A percentile compares a stretch with the other conserved stretches of the same genome.
Conservation (phyloP, 2,113 vertebrate species). For the Colossoma macropomum region DNA sequence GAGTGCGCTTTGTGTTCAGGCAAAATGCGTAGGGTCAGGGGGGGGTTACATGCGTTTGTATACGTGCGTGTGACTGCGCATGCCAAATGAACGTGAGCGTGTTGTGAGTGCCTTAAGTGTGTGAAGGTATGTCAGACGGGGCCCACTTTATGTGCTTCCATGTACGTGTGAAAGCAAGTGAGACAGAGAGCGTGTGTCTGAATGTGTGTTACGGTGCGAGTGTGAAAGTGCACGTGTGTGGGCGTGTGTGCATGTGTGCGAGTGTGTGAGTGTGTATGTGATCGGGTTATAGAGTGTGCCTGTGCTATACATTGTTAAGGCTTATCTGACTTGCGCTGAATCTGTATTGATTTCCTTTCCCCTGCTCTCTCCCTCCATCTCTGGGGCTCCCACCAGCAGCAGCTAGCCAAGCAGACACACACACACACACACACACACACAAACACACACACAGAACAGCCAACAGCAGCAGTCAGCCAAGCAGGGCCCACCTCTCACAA, state of each 20-base stretch:
- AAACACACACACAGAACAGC: constrained; percentile 39
- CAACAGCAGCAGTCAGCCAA: constrained; percentile 41
- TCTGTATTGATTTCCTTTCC: constrained; percentile 80
- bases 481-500: constrained; percentile 42
- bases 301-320: constrained; percentile 81
- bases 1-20: constrained; percentile 37
- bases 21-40: constrained; percentile 1
- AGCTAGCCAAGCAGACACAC: constrained; percentile 48
- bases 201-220: constrained; percentile 7
- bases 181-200: not conserved
- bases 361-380: constrained; percentile 75
- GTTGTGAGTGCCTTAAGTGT: not conserved
- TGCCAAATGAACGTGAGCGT: not conserved
- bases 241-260: constrained; percentile 18
- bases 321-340: constrained; percentile 82
- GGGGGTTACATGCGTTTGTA: constrained; percentile 6
- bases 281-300: constrained; percentile 80
- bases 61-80: constrained; percentile 23
- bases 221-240: not conserved
- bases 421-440: constrained; percentile 42
- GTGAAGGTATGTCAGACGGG: constrained; percentile 4
- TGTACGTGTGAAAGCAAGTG: constrained; percentile 28
- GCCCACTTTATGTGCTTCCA: not conserved
- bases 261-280: constrained; percentile 65
- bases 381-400: constrained; percentile 58